Evolutionary conservation across 2,113 vertebrate species (phyloP), one percentile per base, ranked within the genome.

Genomic region (Oncorhynchus nerka): DNA sequence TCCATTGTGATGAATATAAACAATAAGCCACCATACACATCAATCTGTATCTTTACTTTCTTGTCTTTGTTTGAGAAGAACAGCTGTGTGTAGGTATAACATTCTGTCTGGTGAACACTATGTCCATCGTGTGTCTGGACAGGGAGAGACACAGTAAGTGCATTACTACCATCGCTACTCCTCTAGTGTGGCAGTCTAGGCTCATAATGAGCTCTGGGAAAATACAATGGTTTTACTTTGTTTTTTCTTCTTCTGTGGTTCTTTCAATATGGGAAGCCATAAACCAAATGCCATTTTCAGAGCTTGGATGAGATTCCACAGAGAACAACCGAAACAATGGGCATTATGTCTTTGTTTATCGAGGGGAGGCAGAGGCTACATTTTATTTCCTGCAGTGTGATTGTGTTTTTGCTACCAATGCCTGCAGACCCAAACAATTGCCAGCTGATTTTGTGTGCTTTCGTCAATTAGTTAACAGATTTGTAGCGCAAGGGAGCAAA

Each of bases 401-500:
- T 79, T 81, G 67, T 39, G 22, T 70, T 71, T 68, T 68, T 70
- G 39, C 71, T 24, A 22, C 68, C 22, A 32, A 45, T 70, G 24
- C 79, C 70, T 68, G 62, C 34, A n/a, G 74, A 79, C 57, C 28
- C 62, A 78, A 80, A 76, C 75, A 72, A 75, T 73, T 78, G 49
- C 73, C 51, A 45, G 67, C 72, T 65, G 74, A 81, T 73, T 81
- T 39, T 68, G 68, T 30, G 1, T 24, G 61, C 69, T 85, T 80
- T 71, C 77, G 71, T 74, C 78, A 77, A 72, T 78, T 85, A 79
- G 67, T 32, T 24, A 67, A 77, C 49, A 65, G 26, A 74, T 64
- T 84, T 22, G 45, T 55, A 73, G 71, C 28, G 24, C 70, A 74
- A 34, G 12, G 26, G 71, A 65, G 67, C 71, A 79, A 78, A 72